Evolutionary conservation across 1,140 invertebrate species (phyloP).

Genomic region (Anagrus nilaparvatae): DNA sequence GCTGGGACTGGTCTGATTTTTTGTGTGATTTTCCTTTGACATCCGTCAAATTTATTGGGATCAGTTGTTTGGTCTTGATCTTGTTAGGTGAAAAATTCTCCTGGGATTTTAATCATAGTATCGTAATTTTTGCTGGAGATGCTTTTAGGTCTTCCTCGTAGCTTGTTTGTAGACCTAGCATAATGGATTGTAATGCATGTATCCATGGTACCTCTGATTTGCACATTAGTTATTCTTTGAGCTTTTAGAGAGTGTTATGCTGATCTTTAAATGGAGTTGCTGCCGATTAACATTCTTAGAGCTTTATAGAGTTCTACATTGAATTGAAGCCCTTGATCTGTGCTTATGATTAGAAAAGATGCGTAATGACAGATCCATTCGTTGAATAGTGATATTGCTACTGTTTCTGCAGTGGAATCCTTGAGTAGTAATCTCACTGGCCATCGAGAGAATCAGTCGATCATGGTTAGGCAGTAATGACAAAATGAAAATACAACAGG

Average conservation of each 20-base stretch:
- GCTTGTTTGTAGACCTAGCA: background rate
- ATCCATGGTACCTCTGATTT: background rate
- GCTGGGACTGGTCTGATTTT: background rate
- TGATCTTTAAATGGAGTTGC: too few species aligned
- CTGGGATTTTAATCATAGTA: background rate
- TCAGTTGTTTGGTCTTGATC: background rate
- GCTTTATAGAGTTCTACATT: too few species aligned
- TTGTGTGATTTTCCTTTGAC: background rate
- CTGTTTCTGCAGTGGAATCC: background rate
- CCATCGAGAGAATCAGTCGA: background rate
- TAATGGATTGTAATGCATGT: background rate
- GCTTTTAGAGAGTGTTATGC: too few species aligned
- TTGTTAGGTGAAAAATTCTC: constrained; percentile 4
- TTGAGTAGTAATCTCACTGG: background rate
- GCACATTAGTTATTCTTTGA: constrained; percentile 9
- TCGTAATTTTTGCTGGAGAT: constrained; percentile 1
- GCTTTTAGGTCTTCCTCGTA: constrained; percentile 1
- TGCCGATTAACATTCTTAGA: too few species aligned
- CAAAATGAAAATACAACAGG: too few species aligned
- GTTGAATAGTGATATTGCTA: background rate
- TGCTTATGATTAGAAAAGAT: background rate
- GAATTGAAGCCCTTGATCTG: too few species aligned
- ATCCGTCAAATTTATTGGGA: background rate
- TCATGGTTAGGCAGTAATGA: background rate
- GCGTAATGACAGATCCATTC: background rate